A percentile compares a stretch with the other conserved stretches of the same genome.
These are phyloP conservation scores for Diplosoma virens DNA, from an alignment of 23 tunicate species.

Conservation along the genomic window DNA sequence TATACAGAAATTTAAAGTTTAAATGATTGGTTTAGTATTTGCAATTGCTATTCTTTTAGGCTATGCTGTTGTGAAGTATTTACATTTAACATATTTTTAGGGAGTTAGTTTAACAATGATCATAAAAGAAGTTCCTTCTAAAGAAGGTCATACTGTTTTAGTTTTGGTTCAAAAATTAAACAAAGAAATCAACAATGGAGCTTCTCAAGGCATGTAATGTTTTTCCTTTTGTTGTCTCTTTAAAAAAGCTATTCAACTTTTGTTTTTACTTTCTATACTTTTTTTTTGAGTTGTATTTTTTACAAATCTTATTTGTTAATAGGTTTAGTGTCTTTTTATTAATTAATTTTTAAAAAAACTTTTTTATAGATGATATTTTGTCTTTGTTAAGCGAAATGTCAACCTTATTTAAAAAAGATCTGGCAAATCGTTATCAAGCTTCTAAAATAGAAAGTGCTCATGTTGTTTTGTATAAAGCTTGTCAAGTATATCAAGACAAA, in stretches of 20 bases:
- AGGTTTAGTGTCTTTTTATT: too few relatives aligned
- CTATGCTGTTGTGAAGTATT: too few relatives aligned
- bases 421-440: slow-evolving; percentile 40
- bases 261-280: not conserved
- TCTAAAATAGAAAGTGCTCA: slow-evolving; percentile 23
- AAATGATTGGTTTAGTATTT: too few relatives aligned
- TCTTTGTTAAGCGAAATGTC: not conserved
- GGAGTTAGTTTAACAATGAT: slow-evolving; percentile 65
- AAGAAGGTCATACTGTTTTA: slow-evolving; percentile 49
- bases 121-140: slow-evolving; percentile 51
- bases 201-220: not conserved
- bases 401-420: slow-evolving; percentile 14
- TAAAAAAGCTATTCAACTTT: not conserved
- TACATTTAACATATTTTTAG: slow-evolving; percentile 37
- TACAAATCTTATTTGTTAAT: too few relatives aligned
- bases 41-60: too few relatives aligned
- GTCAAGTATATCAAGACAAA: slow-evolving; percentile 6
- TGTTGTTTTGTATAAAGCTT: slow-evolving; percentile 8
- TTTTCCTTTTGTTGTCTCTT: not conserved
- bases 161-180: slow-evolving; percentile 8
- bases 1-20: too few relatives aligned
- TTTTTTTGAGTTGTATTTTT: too few relatives aligned
- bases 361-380: not conserved
- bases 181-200: not conserved
- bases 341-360: not conserved